These are phyloP conservation scores for Danio albolineatus DNA, from an alignment of 2,797 vertebrate species.

Conservation along the genomic window DNA sequence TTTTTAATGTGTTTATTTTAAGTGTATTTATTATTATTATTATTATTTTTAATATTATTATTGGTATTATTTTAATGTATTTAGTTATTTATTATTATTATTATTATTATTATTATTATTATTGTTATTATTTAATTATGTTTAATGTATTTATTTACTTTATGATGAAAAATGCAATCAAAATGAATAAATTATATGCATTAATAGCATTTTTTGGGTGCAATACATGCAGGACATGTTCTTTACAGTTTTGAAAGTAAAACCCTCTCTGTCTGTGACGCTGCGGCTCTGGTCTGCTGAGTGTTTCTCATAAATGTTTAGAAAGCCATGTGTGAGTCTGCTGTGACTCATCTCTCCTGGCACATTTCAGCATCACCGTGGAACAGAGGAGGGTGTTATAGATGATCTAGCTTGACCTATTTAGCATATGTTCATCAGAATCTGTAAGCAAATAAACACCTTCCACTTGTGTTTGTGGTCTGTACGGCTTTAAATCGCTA, in stretches of 20 bases:
- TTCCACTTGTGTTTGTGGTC: neutral
- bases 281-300: neutral
- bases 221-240: neutral
- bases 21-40: no score
- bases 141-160: no score
- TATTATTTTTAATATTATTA: no score
- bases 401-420: constrained; percentile 25
- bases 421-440: constrained; percentile 27
- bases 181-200: no score
- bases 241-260: neutral
- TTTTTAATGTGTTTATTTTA: no score
- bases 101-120: no score
- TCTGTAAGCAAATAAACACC: neutral
- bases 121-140: no score
- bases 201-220: no score
- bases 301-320: constrained; percentile 6
- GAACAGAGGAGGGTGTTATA: neutral
- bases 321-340: neutral
- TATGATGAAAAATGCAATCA: no score
- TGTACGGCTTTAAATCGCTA: neutral
- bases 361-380: neutral
- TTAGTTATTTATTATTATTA: no score
- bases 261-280: neutral
- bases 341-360: constrained; percentile 2
- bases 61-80: no score